Percentiles rank a stretch among this genome's conserved stretches.
These are phyloP conservation scores for Sander vitreus DNA, from an alignment of 2,113 vertebrate species.

Conservation along the genomic window DNA sequence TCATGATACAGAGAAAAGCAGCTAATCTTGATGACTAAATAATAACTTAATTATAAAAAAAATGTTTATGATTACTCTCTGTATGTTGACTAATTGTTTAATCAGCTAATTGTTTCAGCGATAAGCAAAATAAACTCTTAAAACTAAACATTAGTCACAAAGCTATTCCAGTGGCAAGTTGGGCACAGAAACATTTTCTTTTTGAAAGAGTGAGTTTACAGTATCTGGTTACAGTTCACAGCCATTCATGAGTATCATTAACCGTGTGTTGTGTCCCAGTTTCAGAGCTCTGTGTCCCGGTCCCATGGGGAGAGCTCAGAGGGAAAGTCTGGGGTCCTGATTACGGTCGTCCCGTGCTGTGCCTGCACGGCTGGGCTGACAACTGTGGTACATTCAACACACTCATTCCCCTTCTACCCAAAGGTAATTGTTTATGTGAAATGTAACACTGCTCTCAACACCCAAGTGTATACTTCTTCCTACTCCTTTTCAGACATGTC, in stretches of 20 bases:
- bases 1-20: background rate
- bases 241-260: background rate
- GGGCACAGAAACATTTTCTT: background rate
- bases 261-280: constrained; percentile 35
- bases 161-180: background rate
- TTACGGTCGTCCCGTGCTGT: constrained; percentile 83
- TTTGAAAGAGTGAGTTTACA: background rate
- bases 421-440: constrained; percentile 64
- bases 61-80: background rate
- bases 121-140: background rate
- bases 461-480: no score
- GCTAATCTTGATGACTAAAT: background rate
- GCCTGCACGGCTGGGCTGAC: constrained; percentile 87
- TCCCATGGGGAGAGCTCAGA: constrained; percentile 85
- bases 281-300: constrained; percentile 80
- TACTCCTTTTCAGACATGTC: no score
- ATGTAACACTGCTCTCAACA: background rate
- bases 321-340: constrained; percentile 83
- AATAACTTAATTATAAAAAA: background rate
- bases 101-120: background rate
- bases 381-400: constrained; percentile 85
- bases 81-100: no score
- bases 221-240: background rate
- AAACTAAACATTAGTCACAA: background rate
- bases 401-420: constrained; percentile 84